Percentiles rank a stretch among this genome's conserved stretches.
Conservation (phyloP, 2,888 invertebrate species). For the Heliconius aoede region DNA sequence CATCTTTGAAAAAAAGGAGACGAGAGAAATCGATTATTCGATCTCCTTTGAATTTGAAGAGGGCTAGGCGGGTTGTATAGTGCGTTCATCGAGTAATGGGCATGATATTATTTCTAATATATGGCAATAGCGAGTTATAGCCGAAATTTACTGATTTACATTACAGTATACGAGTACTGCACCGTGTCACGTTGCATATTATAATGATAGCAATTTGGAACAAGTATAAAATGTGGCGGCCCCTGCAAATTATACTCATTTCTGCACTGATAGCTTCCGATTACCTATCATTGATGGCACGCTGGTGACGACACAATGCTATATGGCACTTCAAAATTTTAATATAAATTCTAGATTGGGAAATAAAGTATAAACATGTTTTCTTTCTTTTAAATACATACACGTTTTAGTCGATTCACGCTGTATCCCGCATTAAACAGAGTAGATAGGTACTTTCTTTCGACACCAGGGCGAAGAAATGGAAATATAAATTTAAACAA, state of each 20-base stretch:
- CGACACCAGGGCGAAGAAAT: no score
- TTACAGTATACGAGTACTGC: conserved; percentile 67
- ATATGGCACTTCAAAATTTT: conserved; percentile 40
- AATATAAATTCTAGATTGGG: background rate
- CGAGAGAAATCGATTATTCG: conserved; percentile 59
- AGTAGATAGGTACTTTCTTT: no score
- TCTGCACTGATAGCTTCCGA: conserved; percentile 79
- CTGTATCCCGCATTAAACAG: no score
- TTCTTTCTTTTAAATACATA: background rate
- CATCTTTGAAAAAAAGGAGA: conserved; percentile 61
- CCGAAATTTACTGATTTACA: conserved; percentile 60
- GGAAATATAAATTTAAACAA: no score
- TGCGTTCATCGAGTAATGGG: background rate
- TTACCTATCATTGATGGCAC: conserved; percentile 72
- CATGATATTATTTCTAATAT: background rate
- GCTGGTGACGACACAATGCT: conserved; percentile 55
- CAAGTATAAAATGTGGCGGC: conserved; percentile 71
- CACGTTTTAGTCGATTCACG: no score
- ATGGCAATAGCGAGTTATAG: conserved; percentile 50
- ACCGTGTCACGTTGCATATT: conserved; percentile 61
- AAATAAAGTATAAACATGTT: background rate
- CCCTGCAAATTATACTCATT: conserved; percentile 77
- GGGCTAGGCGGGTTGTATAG: conserved; percentile 57
- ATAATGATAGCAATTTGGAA: conserved; percentile 76
- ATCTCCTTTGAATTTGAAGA: conserved; percentile 63